Conservation (phyloP, 2,888 invertebrate species). For the Exephanes ischioxanthus region DNA sequence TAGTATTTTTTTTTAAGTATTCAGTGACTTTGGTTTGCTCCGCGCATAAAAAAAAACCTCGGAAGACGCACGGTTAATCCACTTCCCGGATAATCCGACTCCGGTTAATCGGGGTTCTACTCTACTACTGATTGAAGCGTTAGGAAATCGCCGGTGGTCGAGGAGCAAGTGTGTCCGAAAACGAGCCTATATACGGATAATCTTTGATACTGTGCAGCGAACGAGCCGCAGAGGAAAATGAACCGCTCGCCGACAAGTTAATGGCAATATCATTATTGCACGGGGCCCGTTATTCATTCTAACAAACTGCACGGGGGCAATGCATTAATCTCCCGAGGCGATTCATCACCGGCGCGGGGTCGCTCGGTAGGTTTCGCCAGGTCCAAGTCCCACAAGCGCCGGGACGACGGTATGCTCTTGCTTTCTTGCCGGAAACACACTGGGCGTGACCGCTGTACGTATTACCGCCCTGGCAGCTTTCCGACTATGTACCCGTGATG, state of each 20-base stretch:
- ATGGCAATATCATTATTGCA: slow-evolving; percentile 82
- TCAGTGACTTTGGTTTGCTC: no score
- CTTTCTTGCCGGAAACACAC: slow-evolving; percentile 64
- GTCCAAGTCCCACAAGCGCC: slow-evolving; percentile 47
- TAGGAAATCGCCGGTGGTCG: background rate
- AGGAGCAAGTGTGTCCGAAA: background rate
- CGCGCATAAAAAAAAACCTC: no score
- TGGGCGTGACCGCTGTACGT: slow-evolving; percentile 8
- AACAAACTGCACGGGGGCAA: slow-evolving; percentile 79
- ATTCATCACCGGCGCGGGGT: slow-evolving; percentile 78
- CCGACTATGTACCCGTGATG: slow-evolving; percentile 13
- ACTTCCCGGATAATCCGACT: no score
- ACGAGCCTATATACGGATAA: background rate
- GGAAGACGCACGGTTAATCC: no score
- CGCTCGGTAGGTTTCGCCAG: slow-evolving; percentile 71
- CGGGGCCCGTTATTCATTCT: slow-evolving; percentile 80
- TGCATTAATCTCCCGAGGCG: slow-evolving; percentile 81
- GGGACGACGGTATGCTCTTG: slow-evolving; percentile 48
- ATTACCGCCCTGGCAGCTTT: slow-evolving; percentile 43
- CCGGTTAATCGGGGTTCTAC: no score
- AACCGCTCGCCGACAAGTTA: slow-evolving; percentile 80
- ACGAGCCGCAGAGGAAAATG: slow-evolving; percentile 72
- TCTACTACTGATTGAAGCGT: background rate
- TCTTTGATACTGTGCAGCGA: slow-evolving; percentile 33
- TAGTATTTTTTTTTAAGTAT: no score